Conservation (phyloP, 2,113 vertebrate genomes). For the Riparia riparia region DNA sequence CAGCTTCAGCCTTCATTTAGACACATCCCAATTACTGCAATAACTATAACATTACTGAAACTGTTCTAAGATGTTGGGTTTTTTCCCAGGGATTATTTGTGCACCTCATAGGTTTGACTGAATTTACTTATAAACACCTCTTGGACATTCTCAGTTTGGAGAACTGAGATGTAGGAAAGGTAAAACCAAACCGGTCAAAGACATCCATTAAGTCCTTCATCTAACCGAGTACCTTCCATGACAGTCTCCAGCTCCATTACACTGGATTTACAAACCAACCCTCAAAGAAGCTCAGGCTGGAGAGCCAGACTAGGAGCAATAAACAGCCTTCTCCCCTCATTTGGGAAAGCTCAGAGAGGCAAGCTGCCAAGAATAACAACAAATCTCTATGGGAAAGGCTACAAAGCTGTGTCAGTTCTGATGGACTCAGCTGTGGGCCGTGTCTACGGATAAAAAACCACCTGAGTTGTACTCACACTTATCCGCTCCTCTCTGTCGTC, state of each 20-base stretch:
- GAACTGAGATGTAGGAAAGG: neutral
- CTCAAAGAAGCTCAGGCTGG: neutral
- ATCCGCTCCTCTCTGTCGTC: conserved; percentile 95
- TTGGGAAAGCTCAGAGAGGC: neutral
- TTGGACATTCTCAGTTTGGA: neutral
- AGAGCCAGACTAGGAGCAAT: neutral
- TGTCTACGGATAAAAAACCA: accelerated
- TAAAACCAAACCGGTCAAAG: neutral
- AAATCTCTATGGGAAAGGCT: accelerated
- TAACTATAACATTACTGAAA: neutral
- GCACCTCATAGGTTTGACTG: neutral
- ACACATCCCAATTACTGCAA: neutral
- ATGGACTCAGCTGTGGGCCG: neutral
- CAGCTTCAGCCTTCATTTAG: neutral
- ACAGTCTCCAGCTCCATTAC: neutral
- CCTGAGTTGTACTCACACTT: conserved; percentile 80
- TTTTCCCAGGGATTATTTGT: neutral
- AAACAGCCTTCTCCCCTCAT: neutral
- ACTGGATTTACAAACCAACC: neutral
- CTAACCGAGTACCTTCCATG: neutral
- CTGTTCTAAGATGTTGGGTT: accelerated
- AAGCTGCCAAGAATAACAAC: neutral
- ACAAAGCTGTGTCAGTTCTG: neutral
- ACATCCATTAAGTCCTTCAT: neutral
- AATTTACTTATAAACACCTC: neutral